Base-by-base conservation (phyloP, 2,113 vertebrate species). In the Ptilorrhoa leucosticta region DNA sequence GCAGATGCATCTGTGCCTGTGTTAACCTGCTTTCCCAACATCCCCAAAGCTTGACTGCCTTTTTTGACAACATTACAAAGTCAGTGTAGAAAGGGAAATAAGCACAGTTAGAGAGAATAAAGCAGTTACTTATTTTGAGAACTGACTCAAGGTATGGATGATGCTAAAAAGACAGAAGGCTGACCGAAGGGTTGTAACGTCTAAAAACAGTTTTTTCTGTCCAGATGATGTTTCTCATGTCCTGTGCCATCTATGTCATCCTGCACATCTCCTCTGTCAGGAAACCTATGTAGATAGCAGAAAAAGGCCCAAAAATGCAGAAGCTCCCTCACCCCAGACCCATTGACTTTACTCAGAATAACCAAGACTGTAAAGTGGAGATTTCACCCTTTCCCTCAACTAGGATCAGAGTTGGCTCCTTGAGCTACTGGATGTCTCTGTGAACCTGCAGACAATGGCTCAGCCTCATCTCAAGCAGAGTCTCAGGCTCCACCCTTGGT, bases 1-100 rank as follows among this genome's bases (percentile, higher is more conserved):
- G 79, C 88, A 95, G 85, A 81, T 90, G 80, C 76, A 53, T 89
- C 92, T 90, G 56, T 60, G 83, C 37, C 85, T 93, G 47, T 88
- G 78, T 80, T 93, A 85, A 54, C 84, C 70, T 80, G 87, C 42
- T 91, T 94, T 79, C 48, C 72, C 85, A 95, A 68, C 64, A 93
- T 47, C 56, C 65, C 83, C 53, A 78, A 87, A 94, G 68, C 69
- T 53, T 53, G 24, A 53, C 76, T 94, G 82, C 47, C 84, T 93
- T 95, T 94, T 91, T 64, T 84, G 40, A 89, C 82, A 96, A 44
- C 39, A 61, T 87, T 78, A 64, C 76, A 78, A 61, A 83, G 90
- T 30, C 53, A 57, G 16, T 64, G 48, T 35, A 68, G 65, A 70
- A 65, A 89, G 22, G n/a, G 45, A 92, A 70, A 71, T 47, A 88